Evolutionary conservation across 2,797 vertebrate species (phyloP), one percentile per base, ranked within the genome.

Genomic region (Malurus splendens): DNA sequence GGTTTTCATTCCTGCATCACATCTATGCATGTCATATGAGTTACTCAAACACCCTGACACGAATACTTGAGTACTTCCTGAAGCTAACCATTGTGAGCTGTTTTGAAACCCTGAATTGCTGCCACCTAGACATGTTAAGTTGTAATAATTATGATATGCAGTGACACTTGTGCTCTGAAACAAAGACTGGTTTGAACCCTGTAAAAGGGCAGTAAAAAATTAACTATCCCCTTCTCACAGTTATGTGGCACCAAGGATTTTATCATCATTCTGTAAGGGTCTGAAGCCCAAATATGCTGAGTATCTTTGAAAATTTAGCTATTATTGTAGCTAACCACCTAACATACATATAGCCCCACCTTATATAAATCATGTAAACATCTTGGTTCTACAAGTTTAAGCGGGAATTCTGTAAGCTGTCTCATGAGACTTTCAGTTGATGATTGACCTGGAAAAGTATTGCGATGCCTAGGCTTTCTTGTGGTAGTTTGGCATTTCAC

Each of bases 401-500:
- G 60, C 90, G 90, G 39, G 91, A 80, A 92, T 81, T 73, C 33
- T 73, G 45, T 55, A 83, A 83, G 48, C 11, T 70, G 42, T 47
- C 36, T 83, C 52, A 78, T 8, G 12, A 87, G 79, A 87, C 56
- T 87, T 87, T 47, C 55, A 77, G 48, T 59, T 87, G 62, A 62
- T 70, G 16, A 30, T 52, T 83, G 42, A 71, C 45, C 18, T 90
- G 45, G 42, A 76, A 81, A 85, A 64, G n/a, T 41, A 64, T 5
- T 82, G 67, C 17, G 47, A 75, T 55, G 56, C 56, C 13, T 65
- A 18, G 24, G 50, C 89, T 95, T 94, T 93, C 80, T 91, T 92
- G 93, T 93, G 93, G 93, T 87, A 93, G 70, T 38, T 50, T 75
- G 62, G 82, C 48, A 78, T 78, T 71, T 87, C 55, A 66, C 51